Conservation (phyloP, 2,888 invertebrate species). For the Clepsis dumicolana region DNA sequence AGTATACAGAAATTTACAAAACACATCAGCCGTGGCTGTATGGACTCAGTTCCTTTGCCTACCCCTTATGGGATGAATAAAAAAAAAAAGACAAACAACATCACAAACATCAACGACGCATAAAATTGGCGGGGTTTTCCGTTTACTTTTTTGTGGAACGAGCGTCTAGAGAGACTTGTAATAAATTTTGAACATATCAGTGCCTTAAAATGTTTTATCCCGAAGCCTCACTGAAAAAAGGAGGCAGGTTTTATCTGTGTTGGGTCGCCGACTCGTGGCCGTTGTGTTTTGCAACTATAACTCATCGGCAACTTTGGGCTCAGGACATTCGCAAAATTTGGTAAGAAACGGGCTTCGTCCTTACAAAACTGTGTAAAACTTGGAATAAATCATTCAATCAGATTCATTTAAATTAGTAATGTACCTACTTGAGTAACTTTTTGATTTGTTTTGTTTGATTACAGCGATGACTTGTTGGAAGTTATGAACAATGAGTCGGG, state of each 20-base stretch:
- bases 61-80: too few relatives aligned
- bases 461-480: constrained; percentile 70
- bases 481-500: constrained; percentile 76
- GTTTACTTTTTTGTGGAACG: background rate
- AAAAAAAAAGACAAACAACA: too few relatives aligned
- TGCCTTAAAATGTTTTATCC: constrained; percentile 74
- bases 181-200: constrained; percentile 2
- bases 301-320: constrained; percentile 72
- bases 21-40: too few relatives aligned
- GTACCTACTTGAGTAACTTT: background rate
- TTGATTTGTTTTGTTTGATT: constrained; percentile 45
- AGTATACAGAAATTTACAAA: too few relatives aligned
- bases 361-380: background rate
- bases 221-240: constrained; percentile 68
- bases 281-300: constrained; percentile 70
- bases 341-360: constrained; percentile 51
- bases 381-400: background rate
- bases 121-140: constrained; percentile 8
- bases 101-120: background rate
- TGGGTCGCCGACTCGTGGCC: constrained; percentile 83
- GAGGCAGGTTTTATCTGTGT: constrained; percentile 77
- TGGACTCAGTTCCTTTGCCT: too few relatives aligned
- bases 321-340: constrained; percentile 75
- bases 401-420: background rate
- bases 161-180: background rate